Evolutionary conservation across 2,888 invertebrate species (phyloP).

Genomic region (Elysia crispata): DNA sequence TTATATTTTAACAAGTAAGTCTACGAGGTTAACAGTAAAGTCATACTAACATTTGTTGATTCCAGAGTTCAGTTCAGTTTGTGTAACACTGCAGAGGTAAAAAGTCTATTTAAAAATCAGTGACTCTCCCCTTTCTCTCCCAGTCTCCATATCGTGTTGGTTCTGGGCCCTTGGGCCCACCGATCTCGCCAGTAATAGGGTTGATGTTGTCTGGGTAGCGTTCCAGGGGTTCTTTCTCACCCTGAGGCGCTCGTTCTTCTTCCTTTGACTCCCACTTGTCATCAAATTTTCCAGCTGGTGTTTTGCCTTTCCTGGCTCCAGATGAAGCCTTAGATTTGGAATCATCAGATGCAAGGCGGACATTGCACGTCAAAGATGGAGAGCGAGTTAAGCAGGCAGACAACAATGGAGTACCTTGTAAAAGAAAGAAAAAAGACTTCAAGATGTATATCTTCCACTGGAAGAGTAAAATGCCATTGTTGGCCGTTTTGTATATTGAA

Average conservation of each 20-base stretch:
- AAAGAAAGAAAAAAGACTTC: no score
- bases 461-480: no score
- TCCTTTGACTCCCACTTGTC: slow-evolving; percentile 81
- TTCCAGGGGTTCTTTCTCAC: slow-evolving; percentile 88
- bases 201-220: slow-evolving; percentile 92
- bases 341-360: slow-evolving; percentile 22
- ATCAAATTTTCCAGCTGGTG: slow-evolving; percentile 84
- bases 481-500: no score
- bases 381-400: no score
- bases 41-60: no score
- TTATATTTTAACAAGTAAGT: no score
- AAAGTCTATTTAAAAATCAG: slow-evolving; percentile 87
- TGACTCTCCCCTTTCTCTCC: slow-evolving; percentile 98
- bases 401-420: no score
- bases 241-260: slow-evolving; percentile 84
- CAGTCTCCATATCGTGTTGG: slow-evolving; percentile 99
- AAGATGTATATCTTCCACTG: no score
- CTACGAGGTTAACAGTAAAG: no score
- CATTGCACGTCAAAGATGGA: not conserved
- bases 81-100: no score
- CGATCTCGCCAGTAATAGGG: slow-evolving; percentile 95
- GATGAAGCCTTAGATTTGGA: slow-evolving; percentile 48
- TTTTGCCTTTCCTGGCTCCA: slow-evolving; percentile 80
- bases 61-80: no score
- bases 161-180: slow-evolving; percentile 97